Base-by-base conservation (phyloP, 2,797 vertebrate species). In the Macrochelys suwanniensis region DNA sequence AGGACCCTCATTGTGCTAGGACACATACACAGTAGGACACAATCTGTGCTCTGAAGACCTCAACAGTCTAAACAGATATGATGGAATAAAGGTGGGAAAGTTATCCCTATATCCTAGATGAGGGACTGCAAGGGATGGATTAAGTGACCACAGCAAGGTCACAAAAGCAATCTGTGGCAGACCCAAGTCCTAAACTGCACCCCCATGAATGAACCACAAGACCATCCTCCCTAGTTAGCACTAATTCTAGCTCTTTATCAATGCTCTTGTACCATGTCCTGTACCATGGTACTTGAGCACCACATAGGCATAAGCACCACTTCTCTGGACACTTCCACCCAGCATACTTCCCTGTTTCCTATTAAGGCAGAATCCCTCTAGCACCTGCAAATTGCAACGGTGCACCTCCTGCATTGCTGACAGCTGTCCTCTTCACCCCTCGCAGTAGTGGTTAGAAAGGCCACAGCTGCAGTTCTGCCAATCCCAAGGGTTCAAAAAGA, bases 161-260 rank as follows among this genome's bases (percentile, higher is more conserved):
- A 87, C 65, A 78, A 15, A 78, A 4, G 11, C 3, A 5, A 3
- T 91, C 28, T 85, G 68, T 42, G 37, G 37, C 11, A 42, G n/a
- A 21, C 19, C 21, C 68, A 42, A 45, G 11, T 3, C 10, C 68
- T 42, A 11, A 11, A 74, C 37, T 10, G 11, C 37, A 74, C 9
- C 5, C 1, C 37, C 8, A 11, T 74, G 10, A n/a, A 21, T 71
- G 68, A 74, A 74, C 68, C 37, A 42, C 21, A 74, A 74, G 23
- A 42, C 19, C 37, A 31, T 74, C 68, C 37, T 42, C 37, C 23
- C 68, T 42, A 42, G 10, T 42, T 42, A 71, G 68, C 68, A 10
- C 2, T 10, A 31, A 0, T 0, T 51, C 51, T 85, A 12, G 26
- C 84, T 82, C 16, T 33, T 0, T 31, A 1, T n/a, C 1, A 0